Percentiles rank a stretch among this genome's conserved stretches.
These are phyloP conservation scores for Stegostoma tigrinum DNA, from an alignment of 2,113 vertebrate species.

Conservation along the genomic window DNA sequence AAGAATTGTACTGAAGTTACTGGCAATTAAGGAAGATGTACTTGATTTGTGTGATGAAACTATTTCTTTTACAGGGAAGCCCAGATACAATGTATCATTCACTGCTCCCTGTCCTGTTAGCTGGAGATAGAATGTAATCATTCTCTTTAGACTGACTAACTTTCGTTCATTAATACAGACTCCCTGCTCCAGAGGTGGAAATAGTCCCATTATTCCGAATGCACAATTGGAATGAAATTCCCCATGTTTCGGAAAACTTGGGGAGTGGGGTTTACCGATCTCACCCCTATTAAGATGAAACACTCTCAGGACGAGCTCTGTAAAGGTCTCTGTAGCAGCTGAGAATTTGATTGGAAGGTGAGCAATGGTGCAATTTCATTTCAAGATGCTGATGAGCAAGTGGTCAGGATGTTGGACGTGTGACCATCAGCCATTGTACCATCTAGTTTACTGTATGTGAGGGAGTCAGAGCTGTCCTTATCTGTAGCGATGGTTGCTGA, in stretches of 20 bases:
- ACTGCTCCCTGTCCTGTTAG: neutral
- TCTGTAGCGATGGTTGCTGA: too few relatives aligned
- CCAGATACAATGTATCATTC: neutral
- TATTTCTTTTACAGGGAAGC: neutral
- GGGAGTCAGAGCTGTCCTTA: too few relatives aligned
- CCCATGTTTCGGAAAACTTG: neutral
- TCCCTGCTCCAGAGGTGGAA: neutral
- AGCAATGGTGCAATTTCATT: too few relatives aligned
- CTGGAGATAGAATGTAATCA: neutral
- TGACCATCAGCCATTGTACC: too few relatives aligned
- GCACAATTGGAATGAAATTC: neutral
- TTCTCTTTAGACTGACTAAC: neutral
- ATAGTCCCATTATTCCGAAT: neutral
- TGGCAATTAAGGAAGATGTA: neutral
- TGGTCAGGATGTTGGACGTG: too few relatives aligned
- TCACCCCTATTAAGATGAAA: neutral
- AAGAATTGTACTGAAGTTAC: neutral
- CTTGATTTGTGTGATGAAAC: neutral
- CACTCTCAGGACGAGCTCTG: neutral
- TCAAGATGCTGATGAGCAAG: too few relatives aligned
- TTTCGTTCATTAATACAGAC: neutral
- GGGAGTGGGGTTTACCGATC: neutral
- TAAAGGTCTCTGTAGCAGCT: too few relatives aligned
- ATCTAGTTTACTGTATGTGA: too few relatives aligned
- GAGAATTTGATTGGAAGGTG: too few relatives aligned